These are phyloP conservation scores for Sebastes hopkinsi DNA, from an alignment of 2,797 vertebrate genomes.

Conservation along the genomic window DNA sequence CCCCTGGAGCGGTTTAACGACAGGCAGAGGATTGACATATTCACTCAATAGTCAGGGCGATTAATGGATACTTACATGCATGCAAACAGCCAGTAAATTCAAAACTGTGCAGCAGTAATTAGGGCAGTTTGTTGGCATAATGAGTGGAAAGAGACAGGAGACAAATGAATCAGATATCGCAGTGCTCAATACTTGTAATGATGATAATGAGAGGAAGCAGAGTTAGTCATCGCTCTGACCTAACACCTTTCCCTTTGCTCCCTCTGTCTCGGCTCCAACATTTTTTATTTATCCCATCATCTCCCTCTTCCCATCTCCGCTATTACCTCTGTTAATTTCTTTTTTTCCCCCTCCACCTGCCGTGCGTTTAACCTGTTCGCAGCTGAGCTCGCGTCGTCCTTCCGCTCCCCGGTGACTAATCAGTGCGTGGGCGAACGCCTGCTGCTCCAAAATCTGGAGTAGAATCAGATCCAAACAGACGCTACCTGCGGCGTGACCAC, in stretches of 20 bases:
- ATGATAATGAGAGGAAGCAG: constrained; percentile 29
- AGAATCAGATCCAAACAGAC: constrained; percentile 15
- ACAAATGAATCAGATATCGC: constrained; percentile 16
- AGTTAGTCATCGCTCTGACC: constrained; percentile 1
- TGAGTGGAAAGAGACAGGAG: constrained; percentile 41
- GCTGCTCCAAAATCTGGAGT: constrained; percentile 55
- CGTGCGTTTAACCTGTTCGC: constrained; percentile 42
- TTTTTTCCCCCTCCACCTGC: not conserved
- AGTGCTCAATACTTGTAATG: not conserved
- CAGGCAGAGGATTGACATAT: constrained; percentile 18
- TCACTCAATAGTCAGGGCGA: constrained; percentile 39
- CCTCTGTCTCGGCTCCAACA: not conserved
- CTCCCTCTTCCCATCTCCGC: not conserved
- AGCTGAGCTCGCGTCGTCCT: constrained; percentile 19
- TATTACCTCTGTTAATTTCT: not conserved
- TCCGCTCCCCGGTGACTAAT: constrained; percentile 54
- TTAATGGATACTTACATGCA: constrained; percentile 39
- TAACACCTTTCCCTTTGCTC: not conserved
- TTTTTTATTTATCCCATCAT: not conserved
- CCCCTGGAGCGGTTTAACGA: not conserved
- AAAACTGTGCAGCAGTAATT: constrained; percentile 48
- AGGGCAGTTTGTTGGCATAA: constrained; percentile 31
- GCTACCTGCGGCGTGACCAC: constrained; percentile 28
- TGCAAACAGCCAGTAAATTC: constrained; percentile 55
- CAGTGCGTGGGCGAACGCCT: constrained; percentile 48